phyloP scores from a whole-genome alignment of 2,113 vertebrate genomes.

The Anolis carolinensis region DNA sequence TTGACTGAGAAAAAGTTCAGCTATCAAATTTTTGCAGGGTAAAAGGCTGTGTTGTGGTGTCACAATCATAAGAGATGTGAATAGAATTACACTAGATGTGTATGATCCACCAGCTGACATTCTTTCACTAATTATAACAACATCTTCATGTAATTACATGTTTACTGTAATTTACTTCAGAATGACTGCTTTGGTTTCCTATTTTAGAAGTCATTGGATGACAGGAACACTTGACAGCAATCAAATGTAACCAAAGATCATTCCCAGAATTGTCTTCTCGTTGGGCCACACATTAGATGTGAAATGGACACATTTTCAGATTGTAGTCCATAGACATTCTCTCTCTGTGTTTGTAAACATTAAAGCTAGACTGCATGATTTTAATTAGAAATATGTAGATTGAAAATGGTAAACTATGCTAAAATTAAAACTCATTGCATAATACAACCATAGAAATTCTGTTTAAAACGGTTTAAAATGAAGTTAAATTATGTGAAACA shows the following conservation, averaged over 20 bases:
- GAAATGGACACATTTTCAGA: slow-evolving; percentile 49
- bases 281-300: slow-evolving; percentile 49
- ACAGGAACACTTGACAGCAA: slow-evolving; percentile 59
- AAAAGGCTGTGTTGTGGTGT: background rate
- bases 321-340: slow-evolving; percentile 47
- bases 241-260: slow-evolving; percentile 51
- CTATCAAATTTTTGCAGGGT: background rate
- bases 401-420: slow-evolving; percentile 57
- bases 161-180: slow-evolving; percentile 28
- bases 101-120: slow-evolving; percentile 15
- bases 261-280: slow-evolving; percentile 57
- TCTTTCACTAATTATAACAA: slow-evolving; percentile 43
- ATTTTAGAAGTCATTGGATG: slow-evolving; percentile 45
- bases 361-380: slow-evolving; percentile 33
- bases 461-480: background rate
- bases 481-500: too few species aligned
- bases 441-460: slow-evolving; percentile 44
- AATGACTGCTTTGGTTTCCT: slow-evolving; percentile 50
- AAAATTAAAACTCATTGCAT: slow-evolving; percentile 34
- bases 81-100: slow-evolving; percentile 27
- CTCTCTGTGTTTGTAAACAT: background rate
- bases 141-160: slow-evolving; percentile 5
- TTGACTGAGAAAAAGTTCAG: background rate
- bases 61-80: background rate
- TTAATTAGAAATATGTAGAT: slow-evolving; percentile 61